Base-by-base conservation (phyloP, 2,888 invertebrate species). In the Nebria brevicollis region DNA sequence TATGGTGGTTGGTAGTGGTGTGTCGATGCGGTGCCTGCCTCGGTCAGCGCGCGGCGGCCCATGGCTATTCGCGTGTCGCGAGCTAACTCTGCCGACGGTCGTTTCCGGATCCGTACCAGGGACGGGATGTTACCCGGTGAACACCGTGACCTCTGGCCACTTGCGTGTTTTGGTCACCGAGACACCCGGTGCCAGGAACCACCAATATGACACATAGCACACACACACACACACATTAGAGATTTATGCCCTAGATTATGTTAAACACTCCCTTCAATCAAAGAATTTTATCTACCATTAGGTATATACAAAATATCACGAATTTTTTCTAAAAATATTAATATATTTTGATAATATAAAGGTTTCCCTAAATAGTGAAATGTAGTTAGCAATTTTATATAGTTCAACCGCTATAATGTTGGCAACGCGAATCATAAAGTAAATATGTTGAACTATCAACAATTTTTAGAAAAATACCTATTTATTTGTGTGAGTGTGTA, bases 101-200 rank as follows among this genome's bases (percentile, higher is more conserved):
- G 34, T 34, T 34, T 34, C 54, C 74, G 54, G 8, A 54, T 54
- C 54, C 54, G 74, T 73, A 15, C 74, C 75, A 26, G 54, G 20
- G 43, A 42, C 75, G 34, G 75, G 6, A 13, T 41, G 42, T 2
- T 41, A 26, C 41, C 43, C 43, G n/a, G 73, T 73, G 64, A 41
- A 66, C 42, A 65, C 75, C 64, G 88, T 89, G 89, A 89, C 89
- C 89, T 88, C 86, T 89, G 89, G 87, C 87, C 85, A 87, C 88
- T 89, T 89, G 88, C 87, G 85, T 84, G 84, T 83, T 84, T 84
- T 84, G 82, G 82, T 82, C 81, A 80, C 80, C 79, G 87, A 87
- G 85, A 86, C 87, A 86, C 82, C 83, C 83, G 84, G 88, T 85
- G 85, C 86, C 86, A 84, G 83, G 83, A 64, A 72, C 77, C 75